These are phyloP conservation scores for Gymnogyps californianus DNA, from an alignment of 2,113 vertebrate genomes.

Conservation along the genomic window DNA sequence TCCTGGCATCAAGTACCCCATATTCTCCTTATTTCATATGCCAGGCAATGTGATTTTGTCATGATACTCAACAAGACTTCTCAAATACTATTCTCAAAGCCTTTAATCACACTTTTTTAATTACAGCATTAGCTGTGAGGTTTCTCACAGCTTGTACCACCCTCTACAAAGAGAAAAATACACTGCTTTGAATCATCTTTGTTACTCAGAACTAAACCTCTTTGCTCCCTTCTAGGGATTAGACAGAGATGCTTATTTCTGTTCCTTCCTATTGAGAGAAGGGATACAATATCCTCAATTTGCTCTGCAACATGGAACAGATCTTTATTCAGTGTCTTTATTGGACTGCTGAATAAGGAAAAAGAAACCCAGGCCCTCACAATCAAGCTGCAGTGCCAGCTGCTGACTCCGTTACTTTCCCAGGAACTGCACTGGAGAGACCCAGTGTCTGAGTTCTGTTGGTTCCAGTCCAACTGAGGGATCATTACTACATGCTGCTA, in stretches of 20 bases:
- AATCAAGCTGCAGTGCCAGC: not conserved
- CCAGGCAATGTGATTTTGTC: not conserved
- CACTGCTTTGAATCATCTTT: not conserved
- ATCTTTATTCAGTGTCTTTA: not conserved
- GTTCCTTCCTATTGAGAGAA: not conserved
- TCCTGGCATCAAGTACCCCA: not conserved
- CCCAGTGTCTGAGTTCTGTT: not conserved
- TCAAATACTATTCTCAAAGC: not conserved
- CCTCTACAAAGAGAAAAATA: not conserved
- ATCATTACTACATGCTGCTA: not conserved
- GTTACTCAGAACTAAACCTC: not conserved
- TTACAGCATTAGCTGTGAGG: not conserved
- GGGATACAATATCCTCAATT: not conserved
- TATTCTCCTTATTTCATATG: not conserved
- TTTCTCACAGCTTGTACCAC: not conserved
- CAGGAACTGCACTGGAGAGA: not conserved
- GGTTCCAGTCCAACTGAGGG: not conserved
- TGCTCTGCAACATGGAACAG: not conserved
- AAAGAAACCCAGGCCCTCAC: not conserved
- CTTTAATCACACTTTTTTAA: not conserved
- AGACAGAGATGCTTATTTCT: not conserved
- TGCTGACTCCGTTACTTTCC: not conserved
- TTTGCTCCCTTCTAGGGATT: not conserved
- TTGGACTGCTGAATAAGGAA: not conserved
- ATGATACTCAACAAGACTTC: not conserved